Percentiles rank a stretch among this genome's conserved stretches.
phyloP scores from a whole-genome alignment of 2,113 vertebrate genomes.

The Urocolius indicus region DNA sequence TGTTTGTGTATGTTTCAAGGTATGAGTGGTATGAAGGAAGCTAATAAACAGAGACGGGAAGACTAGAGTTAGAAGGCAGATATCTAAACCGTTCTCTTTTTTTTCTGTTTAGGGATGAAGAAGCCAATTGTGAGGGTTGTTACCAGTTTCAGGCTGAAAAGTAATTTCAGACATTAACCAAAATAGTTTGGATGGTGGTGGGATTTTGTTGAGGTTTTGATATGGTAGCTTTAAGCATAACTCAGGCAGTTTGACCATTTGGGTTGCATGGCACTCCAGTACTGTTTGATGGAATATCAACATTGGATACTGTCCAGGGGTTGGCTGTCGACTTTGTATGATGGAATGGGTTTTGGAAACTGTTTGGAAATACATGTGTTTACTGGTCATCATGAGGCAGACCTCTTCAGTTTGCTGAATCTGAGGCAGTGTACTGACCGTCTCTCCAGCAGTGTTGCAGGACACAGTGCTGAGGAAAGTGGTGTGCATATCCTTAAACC shows the following conservation, averaged over 20 bases:
- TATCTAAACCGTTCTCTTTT: neutral
- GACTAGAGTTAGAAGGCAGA: neutral
- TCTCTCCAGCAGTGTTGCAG: neutral
- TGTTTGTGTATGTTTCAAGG: conserved; percentile 1
- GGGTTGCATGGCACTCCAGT: neutral
- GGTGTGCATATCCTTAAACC: neutral
- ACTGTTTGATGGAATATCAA: neutral
- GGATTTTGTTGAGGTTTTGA: neutral
- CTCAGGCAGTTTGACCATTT: neutral
- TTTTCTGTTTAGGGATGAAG: neutral
- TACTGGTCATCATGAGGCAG: neutral
- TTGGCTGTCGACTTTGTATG: neutral
- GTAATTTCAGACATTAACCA: neutral
- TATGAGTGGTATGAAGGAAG: conserved; percentile 6
- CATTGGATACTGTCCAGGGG: neutral
- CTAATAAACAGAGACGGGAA: conserved; percentile 38
- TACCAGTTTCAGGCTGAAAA: neutral
- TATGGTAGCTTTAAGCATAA: neutral
- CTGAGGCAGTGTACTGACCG: neutral
- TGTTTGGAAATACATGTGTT: neutral
- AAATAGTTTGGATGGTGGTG: neutral
- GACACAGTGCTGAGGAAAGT: neutral
- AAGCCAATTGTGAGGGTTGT: neutral
- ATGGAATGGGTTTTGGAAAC: neutral
- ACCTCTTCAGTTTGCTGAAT: neutral